phyloP scores from a whole-genome alignment of 2,113 vertebrate genomes.

The Lathamus discolor region DNA sequence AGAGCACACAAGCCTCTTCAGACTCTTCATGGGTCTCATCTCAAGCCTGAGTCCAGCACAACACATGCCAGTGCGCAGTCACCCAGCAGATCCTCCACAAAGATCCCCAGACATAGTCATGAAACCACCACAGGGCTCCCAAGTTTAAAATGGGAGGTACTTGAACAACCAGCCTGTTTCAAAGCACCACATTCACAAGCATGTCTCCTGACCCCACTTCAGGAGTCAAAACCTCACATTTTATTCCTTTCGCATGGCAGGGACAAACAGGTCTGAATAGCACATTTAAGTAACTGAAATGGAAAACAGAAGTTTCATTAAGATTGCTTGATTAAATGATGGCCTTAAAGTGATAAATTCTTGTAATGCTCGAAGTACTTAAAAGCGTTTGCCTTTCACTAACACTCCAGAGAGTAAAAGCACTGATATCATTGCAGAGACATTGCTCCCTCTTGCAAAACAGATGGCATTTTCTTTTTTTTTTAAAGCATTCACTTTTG shows the following conservation, averaged over 20 bases:
- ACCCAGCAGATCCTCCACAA: background rate
- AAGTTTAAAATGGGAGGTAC: background rate
- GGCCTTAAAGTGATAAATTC: background rate
- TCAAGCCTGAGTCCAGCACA: background rate
- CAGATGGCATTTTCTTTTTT: background rate
- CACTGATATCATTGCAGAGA: background rate
- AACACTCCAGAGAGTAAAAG: background rate
- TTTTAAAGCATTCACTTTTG: background rate
- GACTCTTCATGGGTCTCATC: background rate
- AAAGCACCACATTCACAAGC: background rate
- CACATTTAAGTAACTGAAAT: background rate
- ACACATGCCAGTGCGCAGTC: accelerated
- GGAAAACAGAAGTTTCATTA: background rate
- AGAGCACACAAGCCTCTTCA: background rate
- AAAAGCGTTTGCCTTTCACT: background rate
- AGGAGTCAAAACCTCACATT: background rate
- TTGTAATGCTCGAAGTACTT: background rate
- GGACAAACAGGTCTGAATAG: background rate
- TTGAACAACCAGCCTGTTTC: background rate
- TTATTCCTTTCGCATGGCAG: background rate
- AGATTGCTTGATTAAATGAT: background rate
- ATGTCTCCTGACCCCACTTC: background rate
- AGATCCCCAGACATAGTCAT: background rate
- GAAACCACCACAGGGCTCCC: background rate
- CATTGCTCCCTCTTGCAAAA: background rate